A percentile compares a stretch with the other conserved stretches of the same genome.
These are phyloP conservation scores for Melitaea cinxia DNA, from an alignment of 1,140 invertebrate species.

Conservation along the genomic window DNA sequence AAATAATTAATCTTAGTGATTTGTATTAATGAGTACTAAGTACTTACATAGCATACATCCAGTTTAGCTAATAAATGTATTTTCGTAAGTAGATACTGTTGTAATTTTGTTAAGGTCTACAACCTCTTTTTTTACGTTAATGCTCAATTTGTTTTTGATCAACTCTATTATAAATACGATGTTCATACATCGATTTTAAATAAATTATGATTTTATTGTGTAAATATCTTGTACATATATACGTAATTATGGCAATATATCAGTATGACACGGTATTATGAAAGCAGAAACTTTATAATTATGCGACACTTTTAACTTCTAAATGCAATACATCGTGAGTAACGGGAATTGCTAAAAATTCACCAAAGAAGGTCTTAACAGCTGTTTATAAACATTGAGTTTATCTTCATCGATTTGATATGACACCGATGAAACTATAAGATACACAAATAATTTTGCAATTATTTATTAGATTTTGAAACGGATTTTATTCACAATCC, in stretches of 20 bases:
- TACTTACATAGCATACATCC: slow-evolving; percentile 62
- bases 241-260: slow-evolving; percentile 30
- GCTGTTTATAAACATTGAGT: slow-evolving; percentile 31
- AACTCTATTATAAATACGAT: slow-evolving; percentile 73
- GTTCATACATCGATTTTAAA: slow-evolving; percentile 60
- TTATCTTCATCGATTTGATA: slow-evolving; percentile 1
- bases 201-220: slow-evolving; percentile 51
- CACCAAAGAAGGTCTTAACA: slow-evolving; percentile 66
- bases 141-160: slow-evolving; percentile 74
- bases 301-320: slow-evolving; percentile 32
- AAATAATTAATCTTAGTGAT: slow-evolving; percentile 47
- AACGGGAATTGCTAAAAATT: slow-evolving; percentile 47
- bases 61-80: slow-evolving; percentile 43
- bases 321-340: slow-evolving; percentile 34
- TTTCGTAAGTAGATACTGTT: slow-evolving; percentile 55
- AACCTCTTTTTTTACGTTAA: slow-evolving; percentile 69
- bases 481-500: not conserved
- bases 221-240: slow-evolving; percentile 52
- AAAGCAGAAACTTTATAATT: slow-evolving; percentile 38
- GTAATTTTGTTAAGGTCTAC: slow-evolving; percentile 62
- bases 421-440: no score
- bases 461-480: slow-evolving; percentile 3
- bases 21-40: slow-evolving; percentile 71
- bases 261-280: slow-evolving; percentile 36
- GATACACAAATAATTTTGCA: not conserved